phyloP scores from a whole-genome alignment of 2,113 vertebrate species.

The Paratilapia polleni region DNA sequence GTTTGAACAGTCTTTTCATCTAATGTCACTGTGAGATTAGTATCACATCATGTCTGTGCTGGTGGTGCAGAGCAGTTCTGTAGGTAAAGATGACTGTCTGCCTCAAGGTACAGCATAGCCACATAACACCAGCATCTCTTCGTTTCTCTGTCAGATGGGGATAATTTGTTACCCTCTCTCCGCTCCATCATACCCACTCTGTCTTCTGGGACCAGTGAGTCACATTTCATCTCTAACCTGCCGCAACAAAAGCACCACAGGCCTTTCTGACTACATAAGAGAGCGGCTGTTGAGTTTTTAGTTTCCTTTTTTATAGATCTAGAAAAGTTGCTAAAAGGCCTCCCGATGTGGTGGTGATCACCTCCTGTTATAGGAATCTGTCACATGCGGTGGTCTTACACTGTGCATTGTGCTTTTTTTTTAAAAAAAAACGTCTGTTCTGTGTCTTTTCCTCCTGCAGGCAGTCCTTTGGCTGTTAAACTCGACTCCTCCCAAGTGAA shows the following conservation, averaged over 20 bases:
- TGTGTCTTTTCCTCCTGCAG: not conserved
- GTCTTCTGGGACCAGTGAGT: conserved; percentile 41
- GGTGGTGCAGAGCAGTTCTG: not conserved
- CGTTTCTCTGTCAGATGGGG: conserved; percentile 22
- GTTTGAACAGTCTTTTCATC: not conserved
- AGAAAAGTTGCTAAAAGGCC: no score
- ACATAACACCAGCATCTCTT: not conserved
- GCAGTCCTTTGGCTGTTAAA: not conserved
- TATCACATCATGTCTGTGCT: no score
- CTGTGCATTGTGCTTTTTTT: not conserved
- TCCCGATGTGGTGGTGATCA: not conserved
- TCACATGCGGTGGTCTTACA: not conserved
- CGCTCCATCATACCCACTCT: not conserved
- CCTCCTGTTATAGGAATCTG: not conserved
- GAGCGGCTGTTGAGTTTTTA: no score
- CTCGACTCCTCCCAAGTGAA: not conserved
- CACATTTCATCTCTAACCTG: not conserved
- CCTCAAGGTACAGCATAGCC: not conserved
- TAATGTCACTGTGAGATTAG: no score
- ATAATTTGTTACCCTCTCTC: not conserved
- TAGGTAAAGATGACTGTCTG: not conserved
- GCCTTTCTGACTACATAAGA: not conserved
- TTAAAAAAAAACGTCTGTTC: not conserved
- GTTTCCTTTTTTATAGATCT: no score
- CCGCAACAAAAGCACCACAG: not conserved